Conservation (phyloP, 2,113 vertebrate species). For the Haemorhous mexicanus region DNA sequence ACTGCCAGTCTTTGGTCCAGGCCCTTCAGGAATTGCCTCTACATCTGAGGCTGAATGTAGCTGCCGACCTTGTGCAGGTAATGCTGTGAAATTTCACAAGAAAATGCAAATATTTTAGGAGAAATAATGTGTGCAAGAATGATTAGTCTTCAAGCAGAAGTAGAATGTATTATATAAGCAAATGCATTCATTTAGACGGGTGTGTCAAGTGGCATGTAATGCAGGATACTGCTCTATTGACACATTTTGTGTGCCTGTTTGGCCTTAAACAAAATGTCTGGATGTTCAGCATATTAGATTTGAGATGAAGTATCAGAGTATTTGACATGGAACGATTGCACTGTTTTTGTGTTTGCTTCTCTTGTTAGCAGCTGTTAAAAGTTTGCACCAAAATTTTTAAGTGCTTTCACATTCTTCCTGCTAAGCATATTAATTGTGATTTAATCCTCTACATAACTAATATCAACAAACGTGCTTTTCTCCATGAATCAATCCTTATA, state of each 20-base stretch:
- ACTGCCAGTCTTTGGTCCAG: conserved; percentile 79
- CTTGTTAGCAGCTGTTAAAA: background rate
- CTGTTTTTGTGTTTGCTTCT: background rate
- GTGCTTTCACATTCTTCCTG: background rate
- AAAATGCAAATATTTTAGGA: background rate
- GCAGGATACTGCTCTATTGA: background rate
- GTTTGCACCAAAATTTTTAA: background rate
- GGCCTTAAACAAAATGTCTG: background rate
- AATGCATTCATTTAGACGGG: background rate
- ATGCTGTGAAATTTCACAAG: background rate
- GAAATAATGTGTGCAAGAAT: background rate
- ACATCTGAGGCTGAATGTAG: conserved; percentile 82
- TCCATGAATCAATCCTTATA: background rate
- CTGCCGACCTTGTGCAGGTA: conserved; percentile 87
- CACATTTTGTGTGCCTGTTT: background rate
- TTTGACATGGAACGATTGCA: background rate
- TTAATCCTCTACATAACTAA: background rate
- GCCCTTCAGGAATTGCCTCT: conserved; percentile 85
- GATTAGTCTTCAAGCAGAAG: background rate
- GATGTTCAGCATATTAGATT: background rate
- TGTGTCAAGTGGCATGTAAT: background rate
- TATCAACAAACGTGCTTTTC: background rate
- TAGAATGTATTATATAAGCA: background rate
- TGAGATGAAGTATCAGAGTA: background rate
- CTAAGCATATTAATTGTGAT: background rate